Percentiles rank a stretch among this genome's conserved stretches.
These are phyloP conservation scores for Matsumurasca onukii DNA, from an alignment of 1,140 invertebrate species.

Conservation along the genomic window DNA sequence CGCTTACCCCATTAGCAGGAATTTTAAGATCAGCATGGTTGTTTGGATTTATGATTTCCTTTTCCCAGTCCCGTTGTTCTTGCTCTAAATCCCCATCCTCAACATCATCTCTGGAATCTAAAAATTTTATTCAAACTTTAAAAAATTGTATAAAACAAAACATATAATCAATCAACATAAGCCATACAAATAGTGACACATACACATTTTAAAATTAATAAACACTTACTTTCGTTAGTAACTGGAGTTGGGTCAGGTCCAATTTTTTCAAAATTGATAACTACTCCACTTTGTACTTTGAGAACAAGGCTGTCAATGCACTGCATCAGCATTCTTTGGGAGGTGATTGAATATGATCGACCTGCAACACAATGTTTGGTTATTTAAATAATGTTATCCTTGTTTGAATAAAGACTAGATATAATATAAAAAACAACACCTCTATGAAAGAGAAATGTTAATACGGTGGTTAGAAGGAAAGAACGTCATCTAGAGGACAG, in stretches of 20 bases:
- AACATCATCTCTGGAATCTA: constrained; percentile 31
- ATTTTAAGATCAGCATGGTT: constrained; percentile 28
- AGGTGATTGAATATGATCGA: constrained; percentile 93
- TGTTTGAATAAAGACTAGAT: background rate
- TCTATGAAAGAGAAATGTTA: constrained; percentile 30
- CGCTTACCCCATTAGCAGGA: constrained; percentile 30
- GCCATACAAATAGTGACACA: background rate
- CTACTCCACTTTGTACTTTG: constrained; percentile 96
- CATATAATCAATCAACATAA: background rate
- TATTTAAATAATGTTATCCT: background rate
- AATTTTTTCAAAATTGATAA: constrained; percentile 96
- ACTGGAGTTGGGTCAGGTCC: constrained; percentile 82
- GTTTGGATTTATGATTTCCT: constrained; percentile 35
- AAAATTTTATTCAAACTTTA: background rate
- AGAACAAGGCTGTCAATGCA: constrained; percentile 96
- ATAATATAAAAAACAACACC: constrained; percentile 16
- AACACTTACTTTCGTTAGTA: constrained; percentile 38
- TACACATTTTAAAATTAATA: background rate
- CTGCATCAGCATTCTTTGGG: constrained; percentile 92
- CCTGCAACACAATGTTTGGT: constrained; percentile 65
- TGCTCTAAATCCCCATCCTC: constrained; percentile 36
- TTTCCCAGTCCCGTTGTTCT: constrained; percentile 37
- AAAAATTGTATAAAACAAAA: background rate
- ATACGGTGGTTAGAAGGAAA: too few species aligned
- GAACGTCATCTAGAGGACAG: too few species aligned